Base-by-base conservation (phyloP, 2,113 vertebrate species). In the Macrotus californicus region DNA sequence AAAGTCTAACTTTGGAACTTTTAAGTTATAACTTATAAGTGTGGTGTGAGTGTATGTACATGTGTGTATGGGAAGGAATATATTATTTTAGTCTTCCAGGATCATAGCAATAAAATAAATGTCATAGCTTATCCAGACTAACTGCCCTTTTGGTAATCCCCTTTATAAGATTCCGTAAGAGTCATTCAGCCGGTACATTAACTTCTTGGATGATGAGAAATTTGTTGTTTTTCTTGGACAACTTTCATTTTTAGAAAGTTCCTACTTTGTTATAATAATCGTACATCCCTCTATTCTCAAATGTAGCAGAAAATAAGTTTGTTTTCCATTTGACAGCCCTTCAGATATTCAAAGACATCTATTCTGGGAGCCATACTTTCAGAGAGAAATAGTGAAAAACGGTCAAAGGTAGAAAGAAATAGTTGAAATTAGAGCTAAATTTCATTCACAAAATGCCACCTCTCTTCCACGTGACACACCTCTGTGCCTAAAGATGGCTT, bases 1-100 rank as follows among this genome's bases (percentile, higher is more conserved):
- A 29, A 91, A 91, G 95, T 90, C 81, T 95, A 75, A 93, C 64
- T 59, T 84, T 50, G 86, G 82, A 39, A 70, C 34, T 73, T 36
- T 66, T 66, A n/a, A 81, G n/a, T n/a, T n/a, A n/a, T n/a, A n/a
- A n/a, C n/a, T n/a, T 66, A 39, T 39, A 41, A 3, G 67, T 19
- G 46, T 64, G 8, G 6, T 14, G 29, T 34, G 59, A 52, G 46
- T 52, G 46, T 21, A 22, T 16, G 6, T 52, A 19, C 0, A 4
- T n/a, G 59, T 61, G 21, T 39, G 48, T 22, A 6, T 50, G 10
- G 48, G 67, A 15, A 39, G 8, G 22, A 6, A 36, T 16, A 3
- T 3, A 19, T 46, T 29, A 39, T 7, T 41, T 73, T 29, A 5
- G 12, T 41, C 59, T 46, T 54, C 43, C 0, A 21, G 36, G 39